Conservation (phyloP, 2,888 invertebrate species). For the Platerodrilus igneus region DNA sequence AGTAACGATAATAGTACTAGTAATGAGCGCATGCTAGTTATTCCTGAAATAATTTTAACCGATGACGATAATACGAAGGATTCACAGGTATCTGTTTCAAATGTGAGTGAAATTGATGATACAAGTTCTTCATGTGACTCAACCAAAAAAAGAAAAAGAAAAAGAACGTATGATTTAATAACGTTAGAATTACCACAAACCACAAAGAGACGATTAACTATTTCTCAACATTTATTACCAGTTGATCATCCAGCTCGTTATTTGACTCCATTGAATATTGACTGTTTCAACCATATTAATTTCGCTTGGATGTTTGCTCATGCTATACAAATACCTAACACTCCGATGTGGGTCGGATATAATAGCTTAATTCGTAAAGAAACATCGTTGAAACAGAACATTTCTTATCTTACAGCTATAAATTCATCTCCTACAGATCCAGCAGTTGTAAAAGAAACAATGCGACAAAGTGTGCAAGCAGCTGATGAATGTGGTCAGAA, state of each 20-base stretch:
- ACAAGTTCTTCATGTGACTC: background rate
- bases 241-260: conserved; percentile 6
- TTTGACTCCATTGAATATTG: conserved; percentile 6
- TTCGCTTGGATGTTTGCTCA: no score
- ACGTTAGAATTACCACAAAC: conserved; percentile 5
- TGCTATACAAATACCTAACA: no score
- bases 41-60: conserved; percentile 1
- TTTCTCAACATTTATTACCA: conserved; percentile 2
- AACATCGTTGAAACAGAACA: no score
- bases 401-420: no score
- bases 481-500: no score
- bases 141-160: conserved; percentile 7
- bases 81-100: conserved; percentile 8
- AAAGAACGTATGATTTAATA: conserved; percentile 5
- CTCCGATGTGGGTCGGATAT: no score
- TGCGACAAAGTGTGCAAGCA: no score
- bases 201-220: conserved; percentile 2
- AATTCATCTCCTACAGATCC: no score
- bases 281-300: conserved; percentile 2
- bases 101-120: conserved; percentile 1
- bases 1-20: conserved; percentile 4
- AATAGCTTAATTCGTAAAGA: no score
- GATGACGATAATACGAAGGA: conserved; percentile 4
- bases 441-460: no score
- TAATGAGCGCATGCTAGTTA: background rate